Percentiles rank a stretch among this genome's conserved stretches.
phyloP scores from a whole-genome alignment of 2,797 vertebrate genomes.

The Caiman crocodilus region DNA sequence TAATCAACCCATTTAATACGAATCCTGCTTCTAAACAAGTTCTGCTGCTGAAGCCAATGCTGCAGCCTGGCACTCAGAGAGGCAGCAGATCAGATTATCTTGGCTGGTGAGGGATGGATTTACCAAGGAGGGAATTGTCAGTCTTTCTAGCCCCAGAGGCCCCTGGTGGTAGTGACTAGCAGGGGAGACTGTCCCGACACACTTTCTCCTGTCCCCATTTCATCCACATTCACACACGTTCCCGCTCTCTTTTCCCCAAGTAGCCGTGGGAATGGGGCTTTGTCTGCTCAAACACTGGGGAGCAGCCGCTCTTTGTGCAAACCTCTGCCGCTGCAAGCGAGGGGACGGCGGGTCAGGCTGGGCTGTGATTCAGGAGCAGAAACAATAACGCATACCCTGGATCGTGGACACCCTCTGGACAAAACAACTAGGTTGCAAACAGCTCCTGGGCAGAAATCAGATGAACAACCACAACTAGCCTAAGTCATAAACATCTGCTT shows the following conservation, averaged over 20 bases:
- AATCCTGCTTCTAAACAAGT: slow-evolving; percentile 71
- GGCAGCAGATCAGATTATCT: background rate
- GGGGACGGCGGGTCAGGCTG: background rate
- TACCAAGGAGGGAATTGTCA: background rate
- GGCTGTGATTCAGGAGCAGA: background rate
- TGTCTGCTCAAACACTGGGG: background rate
- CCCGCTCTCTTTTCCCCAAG: background rate
- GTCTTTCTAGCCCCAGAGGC: background rate
- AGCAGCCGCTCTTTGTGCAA: background rate
- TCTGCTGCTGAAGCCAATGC: slow-evolving; percentile 37
- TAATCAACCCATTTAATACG: slow-evolving; percentile 76
- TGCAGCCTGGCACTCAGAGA: background rate
- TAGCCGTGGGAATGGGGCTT: background rate
- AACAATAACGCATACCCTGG: slow-evolving; percentile 8
- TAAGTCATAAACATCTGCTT: background rate
- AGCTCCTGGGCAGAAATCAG: background rate
- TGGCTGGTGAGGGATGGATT: background rate
- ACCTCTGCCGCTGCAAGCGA: background rate
- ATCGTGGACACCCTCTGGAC: background rate
- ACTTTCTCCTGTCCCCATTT: background rate
- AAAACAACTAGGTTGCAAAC: background rate
- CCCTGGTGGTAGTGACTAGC: background rate
- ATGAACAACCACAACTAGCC: background rate
- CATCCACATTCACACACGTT: background rate
- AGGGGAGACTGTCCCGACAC: background rate